Evolutionary conservation across 1,140 invertebrate genomes (phyloP).

Genomic region (Aleiodes sp.): DNA sequence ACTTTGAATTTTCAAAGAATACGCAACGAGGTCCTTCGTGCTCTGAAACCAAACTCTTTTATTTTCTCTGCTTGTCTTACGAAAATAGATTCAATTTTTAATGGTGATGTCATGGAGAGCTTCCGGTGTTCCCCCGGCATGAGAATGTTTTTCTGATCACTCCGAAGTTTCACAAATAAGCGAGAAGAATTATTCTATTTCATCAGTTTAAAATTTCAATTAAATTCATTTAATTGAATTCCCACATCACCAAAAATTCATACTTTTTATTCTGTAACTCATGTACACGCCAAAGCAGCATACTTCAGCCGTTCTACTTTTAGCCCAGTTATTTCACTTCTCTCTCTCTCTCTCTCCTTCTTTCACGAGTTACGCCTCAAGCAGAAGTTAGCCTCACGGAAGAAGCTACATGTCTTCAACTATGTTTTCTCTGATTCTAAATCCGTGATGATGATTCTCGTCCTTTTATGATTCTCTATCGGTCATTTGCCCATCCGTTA

Average conservation of each 20-base stretch:
- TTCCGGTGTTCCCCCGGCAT: background rate
- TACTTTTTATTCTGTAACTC: background rate
- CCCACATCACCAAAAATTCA: too few species aligned
- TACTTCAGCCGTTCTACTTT: background rate
- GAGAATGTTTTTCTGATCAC: background rate
- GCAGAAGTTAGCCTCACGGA: background rate
- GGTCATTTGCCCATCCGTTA: background rate
- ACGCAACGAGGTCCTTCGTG: background rate
- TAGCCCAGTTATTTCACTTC: background rate
- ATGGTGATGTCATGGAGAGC: background rate
- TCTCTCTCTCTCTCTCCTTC: background rate
- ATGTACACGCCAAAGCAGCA: conserved; percentile 2
- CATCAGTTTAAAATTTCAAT: too few species aligned
- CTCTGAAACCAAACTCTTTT: background rate
- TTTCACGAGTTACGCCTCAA: background rate
- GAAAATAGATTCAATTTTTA: background rate
- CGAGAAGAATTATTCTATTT: background rate
- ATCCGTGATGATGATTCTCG: background rate
- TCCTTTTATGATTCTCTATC: background rate
- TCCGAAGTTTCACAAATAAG: background rate
- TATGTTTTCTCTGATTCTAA: background rate
- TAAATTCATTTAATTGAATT: too few species aligned
- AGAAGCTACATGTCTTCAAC: background rate
- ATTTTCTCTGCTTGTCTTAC: background rate
- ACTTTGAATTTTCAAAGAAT: background rate